These are phyloP conservation scores for Sandelia bainsii DNA, from an alignment of 2,797 vertebrate species.

Conservation along the genomic window DNA sequence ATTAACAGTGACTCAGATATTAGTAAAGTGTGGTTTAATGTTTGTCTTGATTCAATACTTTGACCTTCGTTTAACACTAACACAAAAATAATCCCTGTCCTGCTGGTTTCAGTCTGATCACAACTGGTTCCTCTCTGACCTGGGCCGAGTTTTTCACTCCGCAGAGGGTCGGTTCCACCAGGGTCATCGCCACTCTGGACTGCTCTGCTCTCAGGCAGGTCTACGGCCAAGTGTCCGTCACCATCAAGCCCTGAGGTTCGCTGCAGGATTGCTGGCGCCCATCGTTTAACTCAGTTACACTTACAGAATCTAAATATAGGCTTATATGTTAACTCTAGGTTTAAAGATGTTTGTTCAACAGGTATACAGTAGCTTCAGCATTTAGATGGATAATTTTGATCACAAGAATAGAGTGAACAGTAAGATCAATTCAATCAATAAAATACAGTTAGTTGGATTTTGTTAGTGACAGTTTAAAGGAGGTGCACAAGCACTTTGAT, in stretches of 20 bases:
- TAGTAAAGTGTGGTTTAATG: too few species aligned
- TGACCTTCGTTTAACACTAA: too few species aligned
- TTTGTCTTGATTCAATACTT: not conserved
- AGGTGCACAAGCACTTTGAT: too few species aligned
- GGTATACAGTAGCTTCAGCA: conserved; percentile 14
- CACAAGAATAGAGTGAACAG: too few species aligned
- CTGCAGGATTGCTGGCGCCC: not conserved
- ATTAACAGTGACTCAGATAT: too few species aligned
- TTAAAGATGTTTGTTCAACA: not conserved
- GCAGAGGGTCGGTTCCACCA: conserved; percentile 77
- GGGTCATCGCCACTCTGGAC: conserved; percentile 89
- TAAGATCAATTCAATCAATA: not conserved
- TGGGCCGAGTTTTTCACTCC: conserved; percentile 79
- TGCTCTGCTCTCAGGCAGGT: conserved; percentile 84
- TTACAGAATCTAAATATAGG: not conserved
- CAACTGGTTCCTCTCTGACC: conserved; percentile 57
- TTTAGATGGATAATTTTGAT: conserved; percentile 8
- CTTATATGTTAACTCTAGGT: not conserved
- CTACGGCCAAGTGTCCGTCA: conserved; percentile 50
- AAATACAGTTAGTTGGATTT: too few species aligned
- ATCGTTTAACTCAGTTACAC: not conserved
- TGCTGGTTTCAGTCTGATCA: conserved; percentile 62
- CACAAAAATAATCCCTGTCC: not conserved
- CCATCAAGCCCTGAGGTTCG: conserved; percentile 49
- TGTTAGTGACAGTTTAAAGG: too few species aligned